Base-by-base conservation (phyloP, 1,140 invertebrate species). In the Onthophagus taurus region DNA sequence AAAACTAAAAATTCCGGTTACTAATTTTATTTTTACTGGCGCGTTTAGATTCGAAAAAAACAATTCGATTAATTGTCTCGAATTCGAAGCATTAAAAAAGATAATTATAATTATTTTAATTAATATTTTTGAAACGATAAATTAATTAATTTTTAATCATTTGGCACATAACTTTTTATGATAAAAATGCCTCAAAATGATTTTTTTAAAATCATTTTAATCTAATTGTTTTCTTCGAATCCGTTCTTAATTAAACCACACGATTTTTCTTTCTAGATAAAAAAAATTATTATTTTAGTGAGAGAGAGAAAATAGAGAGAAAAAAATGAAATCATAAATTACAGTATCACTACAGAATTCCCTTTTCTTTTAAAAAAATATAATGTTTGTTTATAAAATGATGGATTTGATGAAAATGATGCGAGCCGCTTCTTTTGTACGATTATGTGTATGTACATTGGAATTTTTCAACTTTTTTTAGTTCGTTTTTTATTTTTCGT, bases 291-390 rank as follows among this genome's bases (percentile, higher is more conserved):
- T 44, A 39, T 20, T 11, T 26, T 33, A 13, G 5, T 5, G 21
- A 31, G 18, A 31, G 18, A 42, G 30, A 41, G 19, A 47, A 48
- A 48, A 33, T 36, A 41, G 31, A 43, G 24, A 43, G 19, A 50
- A 48, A 34, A 45, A 42, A 46, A 55, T 47, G 38, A 43, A 39
- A 44, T 42, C 43, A 42, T 48, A 48, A 49, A 53, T 26, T 44
- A 42, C n/a, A n/a, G 51, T 57, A 57, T 55, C 50, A 57, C 57
- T 59, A 57, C 53, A 48, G 51, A 59, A 59, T 48, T 54, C 55
- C 45, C 50, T 37, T 13, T 26, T 26, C 23, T 26, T 33, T 60
- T 59, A 59, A 60, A 60, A 60, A 60, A 59, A 60, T 60, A 60
- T 57, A 59, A 53, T 55, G 53, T 55, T 26, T 48, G 51, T 58